Evolutionary conservation across 2,113 vertebrate species (phyloP).

Genomic region (Oryzias celebensis): DNA sequence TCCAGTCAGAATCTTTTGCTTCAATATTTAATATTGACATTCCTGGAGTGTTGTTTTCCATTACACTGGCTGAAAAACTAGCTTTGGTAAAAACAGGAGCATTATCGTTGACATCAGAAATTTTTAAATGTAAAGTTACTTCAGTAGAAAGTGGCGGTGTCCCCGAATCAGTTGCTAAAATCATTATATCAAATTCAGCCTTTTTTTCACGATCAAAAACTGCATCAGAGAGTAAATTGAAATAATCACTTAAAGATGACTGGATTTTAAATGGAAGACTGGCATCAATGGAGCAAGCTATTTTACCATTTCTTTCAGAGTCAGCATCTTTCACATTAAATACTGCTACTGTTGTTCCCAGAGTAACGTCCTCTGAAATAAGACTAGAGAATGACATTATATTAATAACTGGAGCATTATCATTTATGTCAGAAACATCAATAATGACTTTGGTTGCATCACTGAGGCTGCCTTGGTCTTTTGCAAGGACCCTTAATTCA

Average conservation of each 20-base stretch:
- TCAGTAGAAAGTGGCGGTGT: conserved; percentile 29
- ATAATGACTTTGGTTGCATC: conserved; percentile 57
- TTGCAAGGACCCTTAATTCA: conserved; percentile 58
- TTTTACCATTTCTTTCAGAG: conserved; percentile 49
- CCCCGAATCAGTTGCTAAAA: conserved; percentile 57
- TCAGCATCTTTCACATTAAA: conserved; percentile 65
- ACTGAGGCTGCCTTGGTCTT: conserved; percentile 57
- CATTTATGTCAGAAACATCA: conserved; percentile 65
- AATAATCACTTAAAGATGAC: conserved; percentile 60
- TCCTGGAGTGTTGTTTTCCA: conserved; percentile 61
- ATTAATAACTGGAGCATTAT: conserved; percentile 60
- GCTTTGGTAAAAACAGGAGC: conserved; percentile 40
- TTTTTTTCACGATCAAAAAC: conserved; percentile 50
- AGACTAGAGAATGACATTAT: conserved; percentile 59
- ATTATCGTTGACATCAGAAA: conserved; percentile 68
- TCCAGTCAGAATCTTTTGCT: conserved; percentile 42
- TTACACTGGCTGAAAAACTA: conserved; percentile 33
- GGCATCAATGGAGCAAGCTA: conserved; percentile 43
- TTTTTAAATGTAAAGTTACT: conserved; percentile 27
- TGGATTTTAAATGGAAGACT: conserved; percentile 54
- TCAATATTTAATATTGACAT: conserved; percentile 31
- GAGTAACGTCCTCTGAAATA: conserved; percentile 47
- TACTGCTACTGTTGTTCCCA: conserved; percentile 58
- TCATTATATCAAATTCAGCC: conserved; percentile 53
- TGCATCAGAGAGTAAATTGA: conserved; percentile 45